Evolutionary conservation across 1,140 invertebrate species (phyloP).

Genomic region (Drosophila sproati): DNA sequence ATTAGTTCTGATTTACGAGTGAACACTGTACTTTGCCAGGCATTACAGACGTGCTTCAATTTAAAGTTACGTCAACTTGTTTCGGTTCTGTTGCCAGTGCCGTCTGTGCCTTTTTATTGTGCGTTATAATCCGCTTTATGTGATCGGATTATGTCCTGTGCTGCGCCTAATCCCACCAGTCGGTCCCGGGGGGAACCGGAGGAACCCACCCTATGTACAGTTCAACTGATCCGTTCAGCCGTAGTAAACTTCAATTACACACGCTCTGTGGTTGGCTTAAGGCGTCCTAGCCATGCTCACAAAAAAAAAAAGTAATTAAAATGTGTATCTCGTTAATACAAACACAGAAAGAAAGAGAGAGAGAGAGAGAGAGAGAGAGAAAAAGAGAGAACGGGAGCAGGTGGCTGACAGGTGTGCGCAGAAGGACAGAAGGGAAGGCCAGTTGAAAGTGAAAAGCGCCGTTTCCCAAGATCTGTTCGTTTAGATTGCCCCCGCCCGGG

Average conservation of each 20-base stretch:
- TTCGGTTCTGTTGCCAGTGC: slow-evolving; percentile 3
- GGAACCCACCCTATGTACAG: slow-evolving; percentile 16
- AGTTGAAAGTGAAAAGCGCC: slow-evolving; percentile 49
- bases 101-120: slow-evolving; percentile 53
- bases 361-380: not conserved
- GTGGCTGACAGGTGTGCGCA: not conserved
- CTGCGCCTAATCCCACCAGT: slow-evolving; percentile 66
- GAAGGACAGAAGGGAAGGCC: slow-evolving; percentile 22
- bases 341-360: slow-evolving; percentile 7
- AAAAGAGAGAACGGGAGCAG: not conserved
- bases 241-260: slow-evolving; percentile 75
- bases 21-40: not conserved
- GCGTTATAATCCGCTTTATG: slow-evolving; percentile 78
- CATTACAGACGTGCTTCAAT: slow-evolving; percentile 45
- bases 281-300: slow-evolving; percentile 53
- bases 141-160: slow-evolving; percentile 81
- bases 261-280: slow-evolving; percentile 65
- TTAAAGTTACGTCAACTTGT: slow-evolving; percentile 68
- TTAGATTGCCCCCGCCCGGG: slow-evolving; percentile 45
- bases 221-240: slow-evolving; percentile 65
- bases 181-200: slow-evolving; percentile 14
- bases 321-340: slow-evolving; percentile 58
- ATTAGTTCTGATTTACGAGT: not conserved
- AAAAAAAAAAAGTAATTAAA: slow-evolving; percentile 71
- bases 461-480: slow-evolving; percentile 61